Evolutionary conservation across 1,140 invertebrate genomes (phyloP).

Genomic region (Orussus abietinus): DNA sequence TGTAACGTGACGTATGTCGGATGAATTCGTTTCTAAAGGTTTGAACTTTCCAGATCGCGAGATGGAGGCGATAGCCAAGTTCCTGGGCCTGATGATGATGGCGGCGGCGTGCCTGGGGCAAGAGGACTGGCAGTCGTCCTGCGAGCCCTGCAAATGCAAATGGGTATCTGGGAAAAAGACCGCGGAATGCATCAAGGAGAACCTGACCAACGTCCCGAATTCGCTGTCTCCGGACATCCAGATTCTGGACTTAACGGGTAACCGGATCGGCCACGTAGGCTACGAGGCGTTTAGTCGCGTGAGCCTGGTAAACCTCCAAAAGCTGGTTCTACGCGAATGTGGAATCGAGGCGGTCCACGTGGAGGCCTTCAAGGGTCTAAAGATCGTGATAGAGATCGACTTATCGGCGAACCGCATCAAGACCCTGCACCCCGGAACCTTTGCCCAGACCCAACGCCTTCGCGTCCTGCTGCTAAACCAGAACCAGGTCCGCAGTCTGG

Average conservation of each 20-base stretch:
- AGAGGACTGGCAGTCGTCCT: conserved; percentile 58
- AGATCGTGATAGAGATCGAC: conserved; percentile 80
- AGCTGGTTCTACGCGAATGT: conserved; percentile 70
- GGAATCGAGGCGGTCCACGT: conserved; percentile 66
- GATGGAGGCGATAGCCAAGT: conserved; percentile 30
- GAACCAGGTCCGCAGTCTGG: conserved; percentile 68
- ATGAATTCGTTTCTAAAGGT: no score
- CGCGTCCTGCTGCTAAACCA: conserved; percentile 68
- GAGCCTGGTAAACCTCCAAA: conserved; percentile 74
- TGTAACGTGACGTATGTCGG: no score
- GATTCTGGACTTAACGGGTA: conserved; percentile 70
- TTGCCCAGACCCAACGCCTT: conserved; percentile 65
- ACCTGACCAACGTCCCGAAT: conserved; percentile 64
- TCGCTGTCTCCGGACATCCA: conserved; percentile 71
- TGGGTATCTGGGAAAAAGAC: conserved; percentile 78
- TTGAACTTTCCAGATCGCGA: conserved; percentile 6
- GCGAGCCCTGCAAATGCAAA: conserved; percentile 66
- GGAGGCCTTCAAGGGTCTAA: conserved; percentile 70
- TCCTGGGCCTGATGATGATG: conserved; percentile 24
- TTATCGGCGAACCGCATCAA: conserved; percentile 73
- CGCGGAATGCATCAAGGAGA: conserved; percentile 70
- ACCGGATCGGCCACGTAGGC: conserved; percentile 63
- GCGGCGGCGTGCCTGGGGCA: conserved; percentile 34
- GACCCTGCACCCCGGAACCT: conserved; percentile 66
- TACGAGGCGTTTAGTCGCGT: conserved; percentile 67